phyloP scores from a whole-genome alignment of 1,140 invertebrate species.

The Drosophila albomicans region DNA sequence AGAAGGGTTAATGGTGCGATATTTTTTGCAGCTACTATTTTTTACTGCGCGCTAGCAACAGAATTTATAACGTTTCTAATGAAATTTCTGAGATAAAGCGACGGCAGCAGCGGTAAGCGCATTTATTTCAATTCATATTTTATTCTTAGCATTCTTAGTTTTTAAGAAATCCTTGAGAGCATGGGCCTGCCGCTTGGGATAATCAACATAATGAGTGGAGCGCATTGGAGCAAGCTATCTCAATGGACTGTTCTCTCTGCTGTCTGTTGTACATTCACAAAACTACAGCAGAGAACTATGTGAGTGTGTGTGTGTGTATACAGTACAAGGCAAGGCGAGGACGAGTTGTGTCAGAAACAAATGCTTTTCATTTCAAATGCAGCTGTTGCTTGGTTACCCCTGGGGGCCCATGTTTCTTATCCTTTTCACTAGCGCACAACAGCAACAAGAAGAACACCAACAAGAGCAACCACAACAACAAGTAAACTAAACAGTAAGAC shows the following conservation, averaged over 20 bases:
- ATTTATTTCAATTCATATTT: constrained; percentile 83
- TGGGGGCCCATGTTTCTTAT: constrained; percentile 65
- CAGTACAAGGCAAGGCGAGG: constrained; percentile 53
- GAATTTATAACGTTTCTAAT: constrained; percentile 79
- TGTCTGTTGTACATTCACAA: constrained; percentile 5
- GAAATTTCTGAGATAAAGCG: constrained; percentile 54
- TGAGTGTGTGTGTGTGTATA: neutral
- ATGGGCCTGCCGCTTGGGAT: constrained; percentile 63
- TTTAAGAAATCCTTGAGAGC: constrained; percentile 42
- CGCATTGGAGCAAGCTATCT: constrained; percentile 73
- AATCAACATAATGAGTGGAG: constrained; percentile 81
- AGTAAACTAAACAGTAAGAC: constrained; percentile 32
- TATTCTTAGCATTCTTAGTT: constrained; percentile 52
- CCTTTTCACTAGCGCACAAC: constrained; percentile 29
- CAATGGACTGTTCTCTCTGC: constrained; percentile 51
- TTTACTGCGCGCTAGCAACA: constrained; percentile 5
- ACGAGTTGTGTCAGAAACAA: constrained; percentile 82
- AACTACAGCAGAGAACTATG: neutral
- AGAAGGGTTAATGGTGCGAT: constrained; percentile 78
- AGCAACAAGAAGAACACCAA: constrained; percentile 17
- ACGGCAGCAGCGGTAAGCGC: constrained; percentile 59
- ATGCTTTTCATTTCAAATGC: constrained; percentile 83
- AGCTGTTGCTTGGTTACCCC: constrained; percentile 79
- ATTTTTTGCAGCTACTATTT: constrained; percentile 10
- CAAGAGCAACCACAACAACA: constrained; percentile 18